Evolutionary conservation across 2,888 invertebrate species (phyloP).

Genomic region (Pseudeuparius sepicola): DNA sequence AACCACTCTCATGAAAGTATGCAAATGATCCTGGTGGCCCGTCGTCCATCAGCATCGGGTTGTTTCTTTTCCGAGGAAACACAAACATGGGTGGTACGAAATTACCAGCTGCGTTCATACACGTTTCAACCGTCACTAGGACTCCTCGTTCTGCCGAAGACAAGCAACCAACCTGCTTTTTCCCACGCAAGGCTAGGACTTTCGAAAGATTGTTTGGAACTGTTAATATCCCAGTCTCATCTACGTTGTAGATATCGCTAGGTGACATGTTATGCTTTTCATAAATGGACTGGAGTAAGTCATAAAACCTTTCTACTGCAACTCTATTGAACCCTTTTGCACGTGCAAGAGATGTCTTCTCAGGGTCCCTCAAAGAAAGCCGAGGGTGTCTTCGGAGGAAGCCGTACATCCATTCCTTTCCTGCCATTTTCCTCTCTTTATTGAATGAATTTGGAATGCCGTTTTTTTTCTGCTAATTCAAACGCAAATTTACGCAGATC

Average conservation of each 20-base stretch:
- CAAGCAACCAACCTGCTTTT: constrained; percentile 15
- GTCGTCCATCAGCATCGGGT: constrained; percentile 22
- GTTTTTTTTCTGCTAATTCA: constrained; percentile 43
- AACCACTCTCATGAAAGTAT: constrained; percentile 9
- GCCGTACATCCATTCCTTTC: constrained; percentile 45
- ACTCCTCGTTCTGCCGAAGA: constrained; percentile 23
- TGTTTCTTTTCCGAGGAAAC: constrained; percentile 13
- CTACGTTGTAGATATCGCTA: constrained; percentile 24
- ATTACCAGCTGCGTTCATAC: constrained; percentile 14
- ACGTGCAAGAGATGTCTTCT: background rate
- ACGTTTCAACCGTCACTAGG: constrained; percentile 20
- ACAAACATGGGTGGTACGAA: constrained; percentile 12
- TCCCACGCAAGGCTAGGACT: constrained; percentile 19
- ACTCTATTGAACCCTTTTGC: constrained; percentile 10
- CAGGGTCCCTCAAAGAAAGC: constrained; percentile 36
- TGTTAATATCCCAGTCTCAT: constrained; percentile 30
- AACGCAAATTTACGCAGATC: constrained; percentile 43
- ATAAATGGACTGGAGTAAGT: constrained; percentile 5
- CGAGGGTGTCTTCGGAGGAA: constrained; percentile 41
- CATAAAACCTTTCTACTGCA: constrained; percentile 10
- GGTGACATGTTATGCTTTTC: constrained; percentile 8
- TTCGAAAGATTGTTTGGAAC: constrained; percentile 25
- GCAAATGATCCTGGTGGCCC: constrained; percentile 20
- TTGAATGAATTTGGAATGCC: constrained; percentile 42
- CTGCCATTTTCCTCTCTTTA: constrained; percentile 39